These are phyloP conservation scores for Oscheius sp. DNA, from an alignment of 2,888 invertebrate genomes.

Conservation along the genomic window DNA sequence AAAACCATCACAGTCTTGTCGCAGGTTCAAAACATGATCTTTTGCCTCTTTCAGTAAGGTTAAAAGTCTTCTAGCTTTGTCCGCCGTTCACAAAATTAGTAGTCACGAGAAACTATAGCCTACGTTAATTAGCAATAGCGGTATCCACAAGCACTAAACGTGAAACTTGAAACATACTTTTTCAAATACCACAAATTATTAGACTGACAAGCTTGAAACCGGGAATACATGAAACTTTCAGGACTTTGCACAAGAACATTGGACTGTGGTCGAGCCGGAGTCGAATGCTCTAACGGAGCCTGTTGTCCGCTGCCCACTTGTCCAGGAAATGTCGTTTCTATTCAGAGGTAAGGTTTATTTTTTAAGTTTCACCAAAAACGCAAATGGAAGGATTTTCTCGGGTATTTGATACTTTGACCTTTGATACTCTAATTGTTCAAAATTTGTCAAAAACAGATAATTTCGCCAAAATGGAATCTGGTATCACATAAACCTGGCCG, in stretches of 20 bases:
- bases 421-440: neutral
- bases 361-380: neutral
- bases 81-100: too few species aligned
- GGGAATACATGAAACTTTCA: neutral
- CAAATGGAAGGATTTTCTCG: neutral
- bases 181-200: neutral
- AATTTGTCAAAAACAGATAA: too few species aligned
- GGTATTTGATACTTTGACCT: neutral
- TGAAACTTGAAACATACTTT: too few species aligned
- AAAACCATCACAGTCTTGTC: too few species aligned
- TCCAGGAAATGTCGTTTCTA: slow-evolving; percentile 49
- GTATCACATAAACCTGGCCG: too few species aligned
- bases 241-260: slow-evolving; percentile 59
- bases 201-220: neutral
- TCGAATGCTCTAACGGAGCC: slow-evolving; percentile 64
- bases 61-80: too few species aligned
- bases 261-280: slow-evolving; percentile 63
- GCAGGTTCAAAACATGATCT: too few species aligned
- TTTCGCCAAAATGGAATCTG: too few species aligned
- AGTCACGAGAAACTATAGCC: too few species aligned
- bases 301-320: slow-evolving; percentile 67
- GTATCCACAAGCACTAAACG: too few species aligned
- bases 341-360: slow-evolving; percentile 38
- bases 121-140: too few species aligned
- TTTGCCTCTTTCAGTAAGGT: too few species aligned